Percentiles rank a stretch among this genome's conserved stretches.
Evolutionary conservation across 2,797 vertebrate species (phyloP).

Genomic region (Hephaestus fuliginosus): DNA sequence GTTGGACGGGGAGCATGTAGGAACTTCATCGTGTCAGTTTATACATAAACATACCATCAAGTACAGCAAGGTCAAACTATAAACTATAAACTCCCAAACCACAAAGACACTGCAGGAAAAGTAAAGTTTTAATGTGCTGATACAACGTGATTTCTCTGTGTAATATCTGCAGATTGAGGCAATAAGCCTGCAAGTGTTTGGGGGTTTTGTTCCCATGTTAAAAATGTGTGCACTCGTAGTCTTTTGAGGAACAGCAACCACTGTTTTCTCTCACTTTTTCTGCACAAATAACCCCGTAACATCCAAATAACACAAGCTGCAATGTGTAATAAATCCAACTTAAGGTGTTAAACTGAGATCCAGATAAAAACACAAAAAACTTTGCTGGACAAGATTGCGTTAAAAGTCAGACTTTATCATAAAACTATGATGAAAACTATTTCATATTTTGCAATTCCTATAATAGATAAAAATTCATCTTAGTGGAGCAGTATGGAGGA

Average conservation of each 20-base stretch:
- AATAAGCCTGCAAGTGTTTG: not conserved
- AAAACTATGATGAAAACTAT: not conserved
- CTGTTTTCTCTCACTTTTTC: too few species aligned
- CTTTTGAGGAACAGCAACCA: not conserved
- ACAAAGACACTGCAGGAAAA: constrained; percentile 9
- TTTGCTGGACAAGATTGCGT: not conserved
- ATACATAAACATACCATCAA: constrained; percentile 55
- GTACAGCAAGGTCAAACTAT: constrained; percentile 56
- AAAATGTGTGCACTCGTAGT: too few species aligned
- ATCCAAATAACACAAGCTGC: not conserved
- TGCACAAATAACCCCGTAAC: not conserved
- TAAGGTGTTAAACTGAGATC: not conserved
- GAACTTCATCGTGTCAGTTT: constrained; percentile 39
- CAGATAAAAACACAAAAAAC: not conserved
- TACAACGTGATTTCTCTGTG: not conserved
- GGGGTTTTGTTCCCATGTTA: not conserved
- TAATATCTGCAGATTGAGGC: too few species aligned
- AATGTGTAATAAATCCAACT: not conserved
- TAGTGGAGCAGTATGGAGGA: too few species aligned
- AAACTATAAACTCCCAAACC: constrained; percentile 28
- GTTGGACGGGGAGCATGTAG: constrained; percentile 2
- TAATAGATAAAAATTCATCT: not conserved
- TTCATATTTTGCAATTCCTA: not conserved
- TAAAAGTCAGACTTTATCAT: not conserved
- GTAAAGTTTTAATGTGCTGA: not conserved